Evolutionary conservation across 2,888 invertebrate species (phyloP).

Genomic region (Agrotis exclamationis): DNA sequence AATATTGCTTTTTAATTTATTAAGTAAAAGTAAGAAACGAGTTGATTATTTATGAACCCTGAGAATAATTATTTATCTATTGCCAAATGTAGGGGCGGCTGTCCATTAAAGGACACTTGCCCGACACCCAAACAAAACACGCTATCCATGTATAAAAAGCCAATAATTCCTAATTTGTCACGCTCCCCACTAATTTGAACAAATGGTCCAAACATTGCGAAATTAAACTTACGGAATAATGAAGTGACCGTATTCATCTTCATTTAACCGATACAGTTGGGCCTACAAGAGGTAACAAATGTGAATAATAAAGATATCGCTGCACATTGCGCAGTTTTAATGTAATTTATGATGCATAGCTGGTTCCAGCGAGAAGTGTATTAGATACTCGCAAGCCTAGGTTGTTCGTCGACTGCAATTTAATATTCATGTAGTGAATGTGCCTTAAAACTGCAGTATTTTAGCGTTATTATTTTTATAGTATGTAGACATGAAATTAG

Average conservation of each 20-base stretch:
- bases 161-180: constrained; percentile 80
- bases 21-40: no score
- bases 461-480: constrained; percentile 3
- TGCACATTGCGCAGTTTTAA: constrained; percentile 30
- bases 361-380: constrained; percentile 23
- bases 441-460: background rate
- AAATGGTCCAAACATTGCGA: constrained; percentile 84
- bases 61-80: no score
- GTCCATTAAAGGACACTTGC: background rate
- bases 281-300: constrained; percentile 51
- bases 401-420: constrained; percentile 18
- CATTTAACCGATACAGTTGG: constrained; percentile 79
- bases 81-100: no score
- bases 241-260: constrained; percentile 88
- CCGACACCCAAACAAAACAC: constrained; percentile 31
- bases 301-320: constrained; percentile 34
- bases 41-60: no score
- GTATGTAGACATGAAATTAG: background rate
- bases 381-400: constrained; percentile 14
- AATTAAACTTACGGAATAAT: constrained; percentile 88
- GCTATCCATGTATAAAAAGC: constrained; percentile 72
- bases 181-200: constrained; percentile 82
- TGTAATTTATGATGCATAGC: constrained; percentile 27
- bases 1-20: no score
- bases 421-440: constrained; percentile 20